Evolutionary conservation across 2,113 vertebrate genomes (phyloP), one percentile per base, ranked within the genome.

Genomic region (Protobothrops flavoviridis): DNA sequence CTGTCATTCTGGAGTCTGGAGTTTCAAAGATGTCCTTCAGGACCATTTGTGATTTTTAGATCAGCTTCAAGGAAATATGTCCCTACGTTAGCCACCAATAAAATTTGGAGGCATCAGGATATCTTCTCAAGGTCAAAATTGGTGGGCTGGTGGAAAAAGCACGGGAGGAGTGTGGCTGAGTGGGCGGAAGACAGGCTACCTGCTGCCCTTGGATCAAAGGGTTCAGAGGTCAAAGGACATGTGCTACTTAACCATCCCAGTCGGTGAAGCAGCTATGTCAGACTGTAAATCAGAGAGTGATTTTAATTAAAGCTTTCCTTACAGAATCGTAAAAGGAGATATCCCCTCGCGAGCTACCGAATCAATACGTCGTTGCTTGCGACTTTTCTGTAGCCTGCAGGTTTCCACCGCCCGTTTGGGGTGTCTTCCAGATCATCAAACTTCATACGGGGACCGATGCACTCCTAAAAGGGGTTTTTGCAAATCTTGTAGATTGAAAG

Each of bases 231-330:
- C 97, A 97, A 95, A 98, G 98, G 97, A 94, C 97, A 89, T 96
- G 94, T 96, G 97, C 97, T 95, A 94, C 96, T 95, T 96, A 95
- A 97, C 97, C 97, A 95, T 97, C 96, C 97, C 97, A 98, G 97
- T 98, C 98, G 98, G 98, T 91, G 97, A 96, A 98, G 98, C 98
- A 96, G 97, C 97, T 96, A 94, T 97, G 98, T 98, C 98, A 98
- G 98, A 97, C 98, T 98, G 98, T 98, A 98, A 98, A 98, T 98
- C 98, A 98, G 94, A 93, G 93, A 92, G 94, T 95, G 17, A 52
- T 97, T 98, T 98, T 98, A 98, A 98, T 98, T 98, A 98, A 98
- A 97, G 98, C 97, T 97, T 97, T 97, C 95, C 97, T 97, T 97
- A 97, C 96, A 96, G 97, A 98, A 98, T 98, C 98, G 98, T 98